phyloP scores from a whole-genome alignment of 2,113 vertebrate genomes.

The Orientallactaga bullata region DNA sequence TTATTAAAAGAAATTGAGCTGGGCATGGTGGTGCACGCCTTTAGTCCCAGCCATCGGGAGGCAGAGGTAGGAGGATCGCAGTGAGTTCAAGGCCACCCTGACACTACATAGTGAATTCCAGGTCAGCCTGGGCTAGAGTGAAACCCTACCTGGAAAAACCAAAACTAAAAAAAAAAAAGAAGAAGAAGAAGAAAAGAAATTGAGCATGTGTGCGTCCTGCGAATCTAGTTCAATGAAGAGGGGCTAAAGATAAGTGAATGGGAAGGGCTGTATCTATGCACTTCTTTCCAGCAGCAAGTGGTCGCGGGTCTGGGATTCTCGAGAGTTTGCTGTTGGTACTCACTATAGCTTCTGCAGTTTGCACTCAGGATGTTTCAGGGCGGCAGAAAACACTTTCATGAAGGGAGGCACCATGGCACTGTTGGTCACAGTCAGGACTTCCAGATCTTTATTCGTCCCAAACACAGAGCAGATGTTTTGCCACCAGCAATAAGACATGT shows the following conservation, averaged over 20 bases:
- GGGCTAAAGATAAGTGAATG: not conserved
- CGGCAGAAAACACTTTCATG: not conserved
- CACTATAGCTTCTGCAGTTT: not conserved
- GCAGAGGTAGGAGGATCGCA: too few species aligned
- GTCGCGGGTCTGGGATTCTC: not conserved
- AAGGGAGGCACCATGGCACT: rapidly evolving
- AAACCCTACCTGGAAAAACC: too few species aligned
- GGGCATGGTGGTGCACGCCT: too few species aligned
- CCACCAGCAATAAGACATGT: not conserved
- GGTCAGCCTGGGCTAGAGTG: too few species aligned
- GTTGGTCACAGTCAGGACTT: not conserved
- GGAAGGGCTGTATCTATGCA: not conserved
- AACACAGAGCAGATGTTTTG: constrained; percentile 25
- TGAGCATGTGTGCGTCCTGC: not conserved
- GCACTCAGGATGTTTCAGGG: not conserved
- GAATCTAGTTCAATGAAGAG: not conserved
- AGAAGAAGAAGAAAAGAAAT: not conserved
- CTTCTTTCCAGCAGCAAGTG: not conserved
- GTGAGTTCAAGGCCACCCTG: too few species aligned
- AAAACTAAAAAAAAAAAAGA: not conserved
- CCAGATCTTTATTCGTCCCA: not conserved
- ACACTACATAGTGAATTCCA: too few species aligned
- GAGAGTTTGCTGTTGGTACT: not conserved
- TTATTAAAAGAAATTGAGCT: too few species aligned
- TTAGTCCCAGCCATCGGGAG: too few species aligned